Percentiles rank a stretch among this genome's conserved stretches.
These are phyloP conservation scores for Brachyhypopomus gauderio DNA, from an alignment of 2,113 vertebrate genomes.

Conservation along the genomic window DNA sequence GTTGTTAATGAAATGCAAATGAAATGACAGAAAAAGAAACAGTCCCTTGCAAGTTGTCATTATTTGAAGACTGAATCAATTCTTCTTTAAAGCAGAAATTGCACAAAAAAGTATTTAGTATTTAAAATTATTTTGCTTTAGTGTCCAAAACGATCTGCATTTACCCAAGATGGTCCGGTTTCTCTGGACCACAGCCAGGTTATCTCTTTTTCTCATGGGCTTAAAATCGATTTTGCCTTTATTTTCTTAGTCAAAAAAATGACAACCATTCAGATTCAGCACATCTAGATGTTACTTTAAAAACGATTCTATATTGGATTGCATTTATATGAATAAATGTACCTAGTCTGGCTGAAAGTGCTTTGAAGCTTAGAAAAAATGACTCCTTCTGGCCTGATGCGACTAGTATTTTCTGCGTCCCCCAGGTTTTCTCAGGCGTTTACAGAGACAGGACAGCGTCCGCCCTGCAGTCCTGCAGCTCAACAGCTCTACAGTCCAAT, in stretches of 20 bases:
- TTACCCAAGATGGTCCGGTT: background rate
- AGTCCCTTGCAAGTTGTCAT: background rate
- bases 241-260: background rate
- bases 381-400: background rate
- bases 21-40: slow-evolving; percentile 1
- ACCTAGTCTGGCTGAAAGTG: background rate
- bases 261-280: background rate
- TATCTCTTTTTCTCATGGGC: background rate
- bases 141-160: slow-evolving; percentile 13
- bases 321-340: background rate
- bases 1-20: background rate
- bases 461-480: slow-evolving; percentile 44
- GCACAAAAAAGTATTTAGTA: background rate
- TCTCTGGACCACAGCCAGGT: background rate
- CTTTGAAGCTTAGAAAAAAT: slow-evolving; percentile 8
- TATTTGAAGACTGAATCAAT: background rate
- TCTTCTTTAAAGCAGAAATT: background rate
- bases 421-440: slow-evolving; percentile 30
- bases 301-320: background rate
- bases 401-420: slow-evolving; percentile 13
- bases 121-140: too few relatives aligned
- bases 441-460: slow-evolving; percentile 27
- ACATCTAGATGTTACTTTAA: background rate
- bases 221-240: background rate
- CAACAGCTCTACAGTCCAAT: slow-evolving; percentile 24